Conservation (phyloP, 1,140 invertebrate genomes). For the Steinernema feltiae region DNA sequence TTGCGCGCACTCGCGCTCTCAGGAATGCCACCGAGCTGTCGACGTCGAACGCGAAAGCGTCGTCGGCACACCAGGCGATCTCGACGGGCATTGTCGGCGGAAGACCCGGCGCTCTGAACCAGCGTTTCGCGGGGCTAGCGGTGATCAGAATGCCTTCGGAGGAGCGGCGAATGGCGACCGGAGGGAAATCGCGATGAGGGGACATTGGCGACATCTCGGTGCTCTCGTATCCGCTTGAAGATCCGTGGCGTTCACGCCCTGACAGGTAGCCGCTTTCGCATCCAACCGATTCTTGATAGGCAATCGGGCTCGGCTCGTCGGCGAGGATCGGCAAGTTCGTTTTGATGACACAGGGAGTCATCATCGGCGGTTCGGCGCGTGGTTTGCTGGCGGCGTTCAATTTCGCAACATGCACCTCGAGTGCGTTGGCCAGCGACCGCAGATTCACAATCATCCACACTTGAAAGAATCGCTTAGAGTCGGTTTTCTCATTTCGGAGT, state of each 20-base stretch:
- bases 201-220: not conserved
- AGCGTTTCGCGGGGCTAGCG: not conserved
- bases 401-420: not conserved
- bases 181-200: not conserved
- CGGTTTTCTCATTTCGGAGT: not conserved
- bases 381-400: not conserved
- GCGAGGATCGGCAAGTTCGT: not conserved
- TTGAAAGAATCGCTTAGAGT: not conserved
- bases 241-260: not conserved
- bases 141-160: not conserved
- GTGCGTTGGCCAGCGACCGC: not conserved
- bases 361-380: not conserved
- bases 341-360: not conserved
- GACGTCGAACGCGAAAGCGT: not conserved
- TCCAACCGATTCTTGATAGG: not conserved
- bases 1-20: slow-evolving; percentile 30
- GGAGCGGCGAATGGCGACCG: not conserved
- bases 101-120: not conserved
- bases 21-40: not conserved
- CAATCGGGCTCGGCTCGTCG: not conserved
- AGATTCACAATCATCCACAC: not conserved
- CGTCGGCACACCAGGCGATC: not conserved
- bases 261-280: not conserved
- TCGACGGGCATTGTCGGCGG: not conserved
- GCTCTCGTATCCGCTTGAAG: not conserved